A percentile compares a stretch with the other conserved stretches of the same genome.
Conservation (phyloP, 2,797 vertebrate species). For the Anguilla pacifica region DNA sequence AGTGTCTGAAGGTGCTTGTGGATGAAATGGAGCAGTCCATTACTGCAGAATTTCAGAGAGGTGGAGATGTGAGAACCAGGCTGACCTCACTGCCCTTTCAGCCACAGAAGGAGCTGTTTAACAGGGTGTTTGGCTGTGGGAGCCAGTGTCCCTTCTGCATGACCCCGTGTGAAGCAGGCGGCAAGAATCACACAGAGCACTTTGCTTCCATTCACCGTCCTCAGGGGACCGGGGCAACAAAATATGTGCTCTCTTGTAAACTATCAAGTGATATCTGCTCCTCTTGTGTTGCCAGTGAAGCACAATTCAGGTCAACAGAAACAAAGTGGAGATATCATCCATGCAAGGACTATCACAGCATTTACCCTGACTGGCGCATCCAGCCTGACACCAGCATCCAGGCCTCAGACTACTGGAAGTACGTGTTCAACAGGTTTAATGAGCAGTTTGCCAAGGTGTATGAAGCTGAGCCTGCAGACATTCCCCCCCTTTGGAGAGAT, state of each 20-base stretch:
- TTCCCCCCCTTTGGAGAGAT: slow-evolving; percentile 38
- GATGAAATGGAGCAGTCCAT: slow-evolving; percentile 45
- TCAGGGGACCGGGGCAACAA: slow-evolving; percentile 33
- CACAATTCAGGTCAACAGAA: accelerated
- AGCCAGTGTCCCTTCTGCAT: slow-evolving; percentile 67
- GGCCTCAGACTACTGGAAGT: slow-evolving; percentile 74
- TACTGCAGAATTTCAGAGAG: not conserved
- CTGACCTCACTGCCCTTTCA: slow-evolving; percentile 41
- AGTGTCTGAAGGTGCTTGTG: slow-evolving; percentile 44
- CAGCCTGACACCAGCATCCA: slow-evolving; percentile 57
- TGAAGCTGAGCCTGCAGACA: slow-evolving; percentile 36
- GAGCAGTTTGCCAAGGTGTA: slow-evolving; percentile 52
- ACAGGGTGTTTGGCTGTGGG: slow-evolving; percentile 63
- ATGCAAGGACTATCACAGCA: slow-evolving; percentile 55
- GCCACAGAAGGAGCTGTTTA: slow-evolving; percentile 62
- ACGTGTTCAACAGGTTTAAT: slow-evolving; percentile 63
- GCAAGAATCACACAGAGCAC: slow-evolving; percentile 52
- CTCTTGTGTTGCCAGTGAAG: slow-evolving; percentile 42
- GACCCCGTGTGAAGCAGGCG: slow-evolving; percentile 62
- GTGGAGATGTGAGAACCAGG: not conserved
- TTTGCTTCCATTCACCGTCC: slow-evolving; percentile 57
- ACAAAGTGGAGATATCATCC: not conserved
- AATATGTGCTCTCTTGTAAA: accelerated
- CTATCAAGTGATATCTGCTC: slow-evolving; percentile 51
- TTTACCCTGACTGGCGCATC: slow-evolving; percentile 64